phyloP scores from a whole-genome alignment of 2,113 vertebrate genomes.

The Verasper variegatus region DNA sequence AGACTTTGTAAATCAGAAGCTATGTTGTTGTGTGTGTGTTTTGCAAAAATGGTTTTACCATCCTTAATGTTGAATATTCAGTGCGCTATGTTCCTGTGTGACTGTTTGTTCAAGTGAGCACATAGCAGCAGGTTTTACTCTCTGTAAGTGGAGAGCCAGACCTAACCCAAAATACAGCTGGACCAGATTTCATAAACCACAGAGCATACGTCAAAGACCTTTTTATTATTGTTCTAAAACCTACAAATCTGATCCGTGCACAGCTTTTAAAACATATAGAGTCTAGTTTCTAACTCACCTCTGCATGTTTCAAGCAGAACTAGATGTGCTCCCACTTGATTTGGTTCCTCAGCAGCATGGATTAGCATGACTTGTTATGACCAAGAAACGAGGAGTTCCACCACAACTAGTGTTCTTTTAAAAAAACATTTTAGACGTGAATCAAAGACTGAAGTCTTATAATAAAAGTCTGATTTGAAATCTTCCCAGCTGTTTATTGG shows the following conservation, averaged over 20 bases:
- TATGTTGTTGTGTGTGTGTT: slow-evolving; percentile 84
- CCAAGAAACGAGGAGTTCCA: slow-evolving; percentile 11
- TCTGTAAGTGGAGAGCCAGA: slow-evolving; percentile 85
- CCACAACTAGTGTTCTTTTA: neutral
- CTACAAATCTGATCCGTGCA: neutral
- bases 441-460: neutral
- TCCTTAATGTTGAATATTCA: slow-evolving; percentile 95
- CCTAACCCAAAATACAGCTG: slow-evolving; percentile 54
- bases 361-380: slow-evolving; percentile 10
- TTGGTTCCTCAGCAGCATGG: neutral
- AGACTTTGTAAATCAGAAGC: slow-evolving; percentile 89
- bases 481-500: slow-evolving; percentile 54
- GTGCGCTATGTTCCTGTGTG: slow-evolving; percentile 91
- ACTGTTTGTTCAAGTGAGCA: slow-evolving; percentile 91
- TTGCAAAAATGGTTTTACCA: slow-evolving; percentile 97
- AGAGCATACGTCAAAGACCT: slow-evolving; percentile 82
- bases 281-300: neutral
- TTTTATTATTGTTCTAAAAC: neutral
- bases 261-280: slow-evolving; percentile 15
- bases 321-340: neutral
- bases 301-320: neutral
- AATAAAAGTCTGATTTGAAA: slow-evolving; percentile 28
- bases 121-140: slow-evolving; percentile 95
- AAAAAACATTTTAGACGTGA: neutral
- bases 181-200: slow-evolving; percentile 76